These are phyloP conservation scores for Atethmia centrago DNA, from an alignment of 2,888 invertebrate species.

Conservation along the genomic window DNA sequence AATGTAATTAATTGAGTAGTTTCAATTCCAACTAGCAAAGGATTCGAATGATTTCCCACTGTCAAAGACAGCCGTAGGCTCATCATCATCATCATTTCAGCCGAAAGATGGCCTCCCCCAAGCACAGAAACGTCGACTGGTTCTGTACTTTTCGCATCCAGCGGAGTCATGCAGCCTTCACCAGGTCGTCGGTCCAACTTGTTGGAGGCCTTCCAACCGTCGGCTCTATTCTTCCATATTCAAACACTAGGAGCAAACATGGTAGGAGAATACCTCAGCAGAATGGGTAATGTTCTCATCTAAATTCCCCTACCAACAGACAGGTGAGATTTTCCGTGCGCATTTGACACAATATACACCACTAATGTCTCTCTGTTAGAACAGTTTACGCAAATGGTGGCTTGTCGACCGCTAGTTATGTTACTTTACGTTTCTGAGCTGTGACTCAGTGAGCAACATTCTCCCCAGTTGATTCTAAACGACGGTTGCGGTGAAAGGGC, in stretches of 20 bases:
- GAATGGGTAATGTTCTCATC: constrained; percentile 28
- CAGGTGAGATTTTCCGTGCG: constrained; percentile 21
- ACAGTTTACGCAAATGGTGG: constrained; percentile 54
- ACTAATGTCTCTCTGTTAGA: constrained; percentile 39
- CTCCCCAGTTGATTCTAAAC: constrained; percentile 55
- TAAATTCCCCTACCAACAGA: constrained; percentile 26
- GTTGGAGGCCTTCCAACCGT: background rate
- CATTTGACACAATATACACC: constrained; percentile 31
- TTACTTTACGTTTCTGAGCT: constrained; percentile 45
- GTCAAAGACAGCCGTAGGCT: background rate
- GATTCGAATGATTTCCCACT: background rate
- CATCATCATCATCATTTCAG: too few species aligned
- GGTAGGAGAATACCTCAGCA: background rate
- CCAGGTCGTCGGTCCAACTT: background rate
- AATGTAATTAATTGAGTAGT: background rate
- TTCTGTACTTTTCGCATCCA: too few species aligned
- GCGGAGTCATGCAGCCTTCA: background rate
- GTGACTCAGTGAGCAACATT: constrained; percentile 45
- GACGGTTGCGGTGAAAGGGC: constrained; percentile 44
- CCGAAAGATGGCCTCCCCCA: background rate
- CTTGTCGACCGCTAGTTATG: constrained; percentile 45
- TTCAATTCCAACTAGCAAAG: background rate
- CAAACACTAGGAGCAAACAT: background rate
- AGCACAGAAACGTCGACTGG: too few species aligned
- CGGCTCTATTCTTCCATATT: background rate